Evolutionary conservation across 2,113 vertebrate genomes (phyloP), one percentile per base, ranked within the genome.

Genomic region (Poecilia latipinna): DNA sequence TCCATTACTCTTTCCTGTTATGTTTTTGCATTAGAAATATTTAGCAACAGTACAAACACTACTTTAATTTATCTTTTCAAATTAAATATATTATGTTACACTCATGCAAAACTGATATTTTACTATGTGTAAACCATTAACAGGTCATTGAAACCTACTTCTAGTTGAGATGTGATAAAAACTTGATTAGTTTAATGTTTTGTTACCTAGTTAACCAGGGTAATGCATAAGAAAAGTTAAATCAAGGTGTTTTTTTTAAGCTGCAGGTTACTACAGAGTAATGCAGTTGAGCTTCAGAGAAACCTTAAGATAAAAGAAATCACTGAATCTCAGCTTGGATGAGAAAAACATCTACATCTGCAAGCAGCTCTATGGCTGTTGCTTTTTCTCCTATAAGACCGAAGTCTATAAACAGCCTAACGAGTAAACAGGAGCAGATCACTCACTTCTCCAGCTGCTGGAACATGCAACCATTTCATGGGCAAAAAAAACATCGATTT

Each of bases 381-480:
- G 37, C n/a, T 26, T 66, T 74, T 77, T 77, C 63, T 15, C 11
- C 42, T 24, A 29, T 69, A 70, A 79, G 82, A 80, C 72, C 37
- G 77, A 63, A 85, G 68, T 61, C 42, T 35, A 66, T 82, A 83
- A 82, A 88, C 84, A 83, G 72, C 24, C 64, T 2, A 80, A 77
- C 1, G 6, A 42, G 61, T 69, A 79, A 79, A 78, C 70, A 81
- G 19, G 3, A 72, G 79, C 72, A 4, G 57, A 80, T 91, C 85
- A 87, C 77, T 88, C 84, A 84, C 72, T 78, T 64, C 7, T 28
- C 61, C 70, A 42, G 77, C 75, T 71, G 76, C 74, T 65, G 66
- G 70, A 77, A 61, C 65, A 78, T 71, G 85, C 81, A 44, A 87
- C 87, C 82, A 86, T 86, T 85, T 90, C 77, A 86, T 75, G 42